Percentiles rank a stretch among this genome's conserved stretches.
Evolutionary conservation across 2,888 invertebrate genomes (phyloP).

Genomic region (Dimorphilus gyrociliatus): DNA sequence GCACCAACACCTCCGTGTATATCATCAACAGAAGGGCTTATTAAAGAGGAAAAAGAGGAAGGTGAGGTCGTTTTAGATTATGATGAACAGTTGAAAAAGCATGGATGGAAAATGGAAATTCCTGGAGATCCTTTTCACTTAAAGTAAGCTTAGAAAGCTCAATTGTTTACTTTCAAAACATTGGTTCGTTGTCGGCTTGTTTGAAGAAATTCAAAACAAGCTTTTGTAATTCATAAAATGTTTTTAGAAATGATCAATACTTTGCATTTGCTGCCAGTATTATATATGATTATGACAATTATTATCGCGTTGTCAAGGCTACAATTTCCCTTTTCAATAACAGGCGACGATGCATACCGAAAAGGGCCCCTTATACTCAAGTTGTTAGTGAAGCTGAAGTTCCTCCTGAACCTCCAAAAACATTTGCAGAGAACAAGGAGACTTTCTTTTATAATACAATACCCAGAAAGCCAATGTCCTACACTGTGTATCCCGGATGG

Average conservation of each 20-base stretch:
- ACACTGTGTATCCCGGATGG: constrained; percentile 29
- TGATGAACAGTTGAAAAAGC: constrained; percentile 16
- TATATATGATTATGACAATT: background rate
- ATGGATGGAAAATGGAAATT: constrained; percentile 29
- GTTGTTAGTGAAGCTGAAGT: too few relatives aligned
- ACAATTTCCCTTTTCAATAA: constrained; percentile 1
- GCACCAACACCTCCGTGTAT: too few relatives aligned
- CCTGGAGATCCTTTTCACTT: constrained; percentile 27
- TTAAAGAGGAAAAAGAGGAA: too few relatives aligned
- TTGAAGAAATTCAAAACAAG: too few relatives aligned
- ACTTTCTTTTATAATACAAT: constrained; percentile 36
- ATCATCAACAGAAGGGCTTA: too few relatives aligned
- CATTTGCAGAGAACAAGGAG: constrained; percentile 26
- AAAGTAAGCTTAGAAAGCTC: constrained; percentile 18
- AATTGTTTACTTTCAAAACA: background rate
- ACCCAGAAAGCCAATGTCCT: constrained; percentile 21
- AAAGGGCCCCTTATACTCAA: constrained; percentile 20
- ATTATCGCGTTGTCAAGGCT: too few relatives aligned
- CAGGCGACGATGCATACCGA: constrained; percentile 10
- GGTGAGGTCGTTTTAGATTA: constrained; percentile 13
- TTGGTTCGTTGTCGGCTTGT: background rate
- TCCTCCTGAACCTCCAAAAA: constrained; percentile 20
- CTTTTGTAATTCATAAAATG: too few relatives aligned
- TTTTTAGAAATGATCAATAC: too few relatives aligned
- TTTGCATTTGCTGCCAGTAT: too few relatives aligned